A percentile compares a stretch with the other conserved stretches of the same genome.
phyloP scores from a whole-genome alignment of 2,113 vertebrate species.

The Lycocorax pyrrhopterus region DNA sequence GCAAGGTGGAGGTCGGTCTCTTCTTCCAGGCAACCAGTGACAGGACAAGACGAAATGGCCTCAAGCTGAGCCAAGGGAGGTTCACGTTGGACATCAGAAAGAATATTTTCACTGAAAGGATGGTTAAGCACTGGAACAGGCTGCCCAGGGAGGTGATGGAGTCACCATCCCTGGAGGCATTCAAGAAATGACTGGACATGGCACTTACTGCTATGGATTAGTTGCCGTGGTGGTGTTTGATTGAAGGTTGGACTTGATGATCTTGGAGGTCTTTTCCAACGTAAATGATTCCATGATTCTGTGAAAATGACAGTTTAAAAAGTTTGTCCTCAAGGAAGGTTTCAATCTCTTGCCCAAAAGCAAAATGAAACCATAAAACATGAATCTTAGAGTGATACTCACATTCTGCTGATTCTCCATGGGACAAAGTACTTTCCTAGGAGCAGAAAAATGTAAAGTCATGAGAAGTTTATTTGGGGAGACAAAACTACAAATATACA shows the following conservation, averaged over 20 bases:
- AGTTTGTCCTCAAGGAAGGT: not conserved
- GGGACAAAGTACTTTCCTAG: not conserved
- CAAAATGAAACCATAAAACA: not conserved
- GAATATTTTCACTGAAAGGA: not conserved
- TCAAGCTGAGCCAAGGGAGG: not conserved
- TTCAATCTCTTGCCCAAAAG: not conserved
- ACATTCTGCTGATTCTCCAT: not conserved
- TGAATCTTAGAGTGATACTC: not conserved
- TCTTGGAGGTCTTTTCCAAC: not conserved
- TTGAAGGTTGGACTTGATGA: not conserved
- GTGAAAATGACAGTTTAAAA: not conserved
- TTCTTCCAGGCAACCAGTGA: too few species aligned
- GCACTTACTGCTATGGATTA: not conserved
- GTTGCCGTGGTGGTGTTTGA: fast-evolving
- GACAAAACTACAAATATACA: not conserved
- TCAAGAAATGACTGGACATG: not conserved
- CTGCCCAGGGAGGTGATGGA: not conserved
- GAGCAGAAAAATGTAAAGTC: not conserved
- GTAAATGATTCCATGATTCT: not conserved
- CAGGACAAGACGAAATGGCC: not conserved
- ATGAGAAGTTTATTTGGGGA: not conserved
- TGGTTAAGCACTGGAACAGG: not conserved
- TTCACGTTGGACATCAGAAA: not conserved
- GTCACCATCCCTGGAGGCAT: too few species aligned
- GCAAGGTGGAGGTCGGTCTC: not conserved